Conservation (phyloP, 2,888 invertebrate genomes). For the Lutraria lutraria region DNA sequence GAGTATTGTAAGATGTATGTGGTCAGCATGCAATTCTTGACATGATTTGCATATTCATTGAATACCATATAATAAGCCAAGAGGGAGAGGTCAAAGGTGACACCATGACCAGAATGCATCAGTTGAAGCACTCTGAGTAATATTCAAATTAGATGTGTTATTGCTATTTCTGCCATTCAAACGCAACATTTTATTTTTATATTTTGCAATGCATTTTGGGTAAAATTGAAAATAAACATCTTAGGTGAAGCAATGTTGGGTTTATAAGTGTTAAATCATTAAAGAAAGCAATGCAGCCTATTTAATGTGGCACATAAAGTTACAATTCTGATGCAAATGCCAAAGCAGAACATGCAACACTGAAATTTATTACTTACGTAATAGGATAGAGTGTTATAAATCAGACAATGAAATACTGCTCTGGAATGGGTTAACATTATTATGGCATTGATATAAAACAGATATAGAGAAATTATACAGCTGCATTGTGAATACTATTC, state of each 20-base stretch:
- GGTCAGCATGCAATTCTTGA: conserved; percentile 22
- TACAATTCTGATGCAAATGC: background rate
- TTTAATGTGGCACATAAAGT: background rate
- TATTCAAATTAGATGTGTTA: background rate
- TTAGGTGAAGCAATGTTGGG: background rate
- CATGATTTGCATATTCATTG: background rate
- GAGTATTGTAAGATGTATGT: conserved; percentile 6
- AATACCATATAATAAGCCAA: background rate
- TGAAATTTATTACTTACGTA: background rate
- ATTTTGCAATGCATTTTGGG: background rate
- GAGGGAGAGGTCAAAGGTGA: conserved; percentile 16
- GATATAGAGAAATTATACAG: background rate
- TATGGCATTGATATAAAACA: background rate
- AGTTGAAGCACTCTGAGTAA: background rate
- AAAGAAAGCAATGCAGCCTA: background rate
- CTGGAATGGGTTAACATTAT: background rate
- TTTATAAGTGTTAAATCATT: background rate
- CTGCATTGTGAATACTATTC: background rate
- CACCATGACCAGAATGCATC: conserved; percentile 9
- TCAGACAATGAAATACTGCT: background rate
- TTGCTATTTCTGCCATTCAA: background rate
- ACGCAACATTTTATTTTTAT: too few relatives aligned
- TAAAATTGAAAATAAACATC: background rate
- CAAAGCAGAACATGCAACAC: background rate
- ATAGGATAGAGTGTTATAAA: background rate